Percentiles rank a stretch among this genome's conserved stretches.
These are phyloP conservation scores for Dendrolimus kikuchii DNA, from an alignment of 1,140 invertebrate species.

Conservation along the genomic window DNA sequence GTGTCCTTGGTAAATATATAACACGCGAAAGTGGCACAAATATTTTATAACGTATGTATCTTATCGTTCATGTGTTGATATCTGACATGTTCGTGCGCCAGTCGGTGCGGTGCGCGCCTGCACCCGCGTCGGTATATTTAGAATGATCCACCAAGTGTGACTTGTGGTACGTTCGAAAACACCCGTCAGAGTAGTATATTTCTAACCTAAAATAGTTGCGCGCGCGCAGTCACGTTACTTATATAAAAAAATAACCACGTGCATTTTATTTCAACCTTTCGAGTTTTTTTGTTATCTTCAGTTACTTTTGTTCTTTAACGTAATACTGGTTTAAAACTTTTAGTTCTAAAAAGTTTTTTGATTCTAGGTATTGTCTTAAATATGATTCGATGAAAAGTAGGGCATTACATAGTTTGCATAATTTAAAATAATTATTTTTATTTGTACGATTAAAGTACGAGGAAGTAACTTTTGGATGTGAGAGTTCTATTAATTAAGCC, in stretches of 20 bases:
- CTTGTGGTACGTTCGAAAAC: conserved; percentile 43
- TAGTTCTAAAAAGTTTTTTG: too few relatives aligned
- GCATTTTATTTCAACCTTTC: not conserved
- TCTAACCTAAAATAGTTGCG: conserved; percentile 24
- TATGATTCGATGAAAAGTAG: too few relatives aligned
- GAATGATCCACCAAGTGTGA: conserved; percentile 56
- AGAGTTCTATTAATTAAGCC: too few relatives aligned
- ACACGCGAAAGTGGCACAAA: conserved; percentile 26
- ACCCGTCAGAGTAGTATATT: conserved; percentile 8
- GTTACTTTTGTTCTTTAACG: too few relatives aligned
- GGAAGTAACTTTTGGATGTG: too few relatives aligned
- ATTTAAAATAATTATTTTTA: too few relatives aligned
- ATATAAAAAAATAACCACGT: conserved; percentile 12
- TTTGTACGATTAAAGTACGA: too few relatives aligned
- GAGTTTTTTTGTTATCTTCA: not conserved
- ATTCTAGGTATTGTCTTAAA: too few relatives aligned
- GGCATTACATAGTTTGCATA: too few relatives aligned
- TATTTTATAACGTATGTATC: conserved; percentile 40
- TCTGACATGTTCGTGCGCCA: conserved; percentile 24
- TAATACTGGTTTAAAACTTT: too few relatives aligned
- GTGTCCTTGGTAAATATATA: conserved; percentile 20
- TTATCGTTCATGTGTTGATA: conserved; percentile 55
- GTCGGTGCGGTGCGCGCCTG: conserved; percentile 34
- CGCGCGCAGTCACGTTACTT: conserved; percentile 9
- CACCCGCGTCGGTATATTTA: conserved; percentile 63